Conservation (phyloP, 92 coral and sea anemone species). For the Palythoa grandis region DNA sequence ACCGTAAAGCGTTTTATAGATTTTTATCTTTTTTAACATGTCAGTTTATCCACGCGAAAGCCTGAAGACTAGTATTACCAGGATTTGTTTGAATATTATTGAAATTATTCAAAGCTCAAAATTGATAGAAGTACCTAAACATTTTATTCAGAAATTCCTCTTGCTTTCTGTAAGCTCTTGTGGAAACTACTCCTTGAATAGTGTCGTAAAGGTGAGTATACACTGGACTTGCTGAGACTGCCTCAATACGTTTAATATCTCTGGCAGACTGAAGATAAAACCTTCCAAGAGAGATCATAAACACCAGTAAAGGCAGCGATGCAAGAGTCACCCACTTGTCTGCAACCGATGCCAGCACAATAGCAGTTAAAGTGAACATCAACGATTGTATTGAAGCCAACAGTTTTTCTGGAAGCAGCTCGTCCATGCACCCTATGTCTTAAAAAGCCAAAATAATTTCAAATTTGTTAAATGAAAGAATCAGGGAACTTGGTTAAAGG, state of each 20-base stretch:
- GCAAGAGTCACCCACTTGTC: constrained; percentile 38
- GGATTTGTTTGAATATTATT: too few relatives aligned
- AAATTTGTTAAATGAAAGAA: not conserved
- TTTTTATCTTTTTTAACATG: too few relatives aligned
- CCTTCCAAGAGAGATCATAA: not conserved
- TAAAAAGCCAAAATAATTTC: not conserved
- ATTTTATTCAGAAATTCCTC: constrained; percentile 17
- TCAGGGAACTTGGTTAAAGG: not conserved
- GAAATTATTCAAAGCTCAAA: too few relatives aligned
- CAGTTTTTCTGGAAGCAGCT: constrained; percentile 33
- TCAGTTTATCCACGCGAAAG: too few relatives aligned
- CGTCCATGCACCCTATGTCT: constrained; percentile 40
- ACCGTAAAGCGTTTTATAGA: too few relatives aligned
- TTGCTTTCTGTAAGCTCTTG: constrained; percentile 43
- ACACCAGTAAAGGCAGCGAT: constrained; percentile 7
- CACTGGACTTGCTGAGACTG: constrained; percentile 48
- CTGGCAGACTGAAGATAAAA: constrained; percentile 34
- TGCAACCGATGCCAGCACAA: constrained; percentile 18
- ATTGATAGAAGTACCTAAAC: constrained; percentile 23
- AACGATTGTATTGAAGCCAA: constrained; percentile 32
- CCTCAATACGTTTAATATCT: constrained; percentile 54
- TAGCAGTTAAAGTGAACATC: constrained; percentile 32
- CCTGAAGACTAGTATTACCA: too few relatives aligned
- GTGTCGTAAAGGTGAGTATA: constrained; percentile 46
- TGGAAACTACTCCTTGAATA: constrained; percentile 39